Evolutionary conservation across 2,113 vertebrate genomes (phyloP).

Genomic region (Bos javanicus): DNA sequence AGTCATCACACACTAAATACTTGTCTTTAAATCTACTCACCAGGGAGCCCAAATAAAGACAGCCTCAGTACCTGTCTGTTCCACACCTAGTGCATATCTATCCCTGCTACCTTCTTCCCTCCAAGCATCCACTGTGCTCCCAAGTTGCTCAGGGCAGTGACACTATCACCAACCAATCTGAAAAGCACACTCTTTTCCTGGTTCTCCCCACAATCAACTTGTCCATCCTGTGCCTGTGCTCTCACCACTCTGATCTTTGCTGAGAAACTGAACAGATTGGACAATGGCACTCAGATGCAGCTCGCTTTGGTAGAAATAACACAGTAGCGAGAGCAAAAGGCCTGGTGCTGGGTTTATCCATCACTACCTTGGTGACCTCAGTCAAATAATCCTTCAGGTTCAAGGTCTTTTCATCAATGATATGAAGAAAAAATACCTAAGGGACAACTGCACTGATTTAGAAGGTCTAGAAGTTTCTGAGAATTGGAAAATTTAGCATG

Average conservation of each 20-base stretch:
- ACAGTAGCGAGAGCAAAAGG: background rate
- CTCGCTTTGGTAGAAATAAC: background rate
- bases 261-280: background rate
- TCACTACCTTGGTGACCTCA: background rate
- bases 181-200: background rate
- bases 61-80: background rate
- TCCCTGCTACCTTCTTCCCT: background rate
- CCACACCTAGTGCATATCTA: background rate
- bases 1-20: background rate
- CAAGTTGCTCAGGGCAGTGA: background rate
- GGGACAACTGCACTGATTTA: background rate
- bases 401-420: background rate
- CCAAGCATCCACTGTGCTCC: background rate
- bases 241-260: background rate
- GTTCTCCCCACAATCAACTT: background rate
- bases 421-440: background rate
- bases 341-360: background rate
- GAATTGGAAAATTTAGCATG: background rate
- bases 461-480: background rate
- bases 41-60: background rate
- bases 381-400: background rate
- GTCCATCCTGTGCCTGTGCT: background rate
- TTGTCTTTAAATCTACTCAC: background rate
- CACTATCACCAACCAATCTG: rapidly evolving
- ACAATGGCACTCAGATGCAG: background rate